These are phyloP conservation scores for Lutjanus argentimaculatus DNA, from an alignment of 2,797 vertebrate species.

Conservation along the genomic window DNA sequence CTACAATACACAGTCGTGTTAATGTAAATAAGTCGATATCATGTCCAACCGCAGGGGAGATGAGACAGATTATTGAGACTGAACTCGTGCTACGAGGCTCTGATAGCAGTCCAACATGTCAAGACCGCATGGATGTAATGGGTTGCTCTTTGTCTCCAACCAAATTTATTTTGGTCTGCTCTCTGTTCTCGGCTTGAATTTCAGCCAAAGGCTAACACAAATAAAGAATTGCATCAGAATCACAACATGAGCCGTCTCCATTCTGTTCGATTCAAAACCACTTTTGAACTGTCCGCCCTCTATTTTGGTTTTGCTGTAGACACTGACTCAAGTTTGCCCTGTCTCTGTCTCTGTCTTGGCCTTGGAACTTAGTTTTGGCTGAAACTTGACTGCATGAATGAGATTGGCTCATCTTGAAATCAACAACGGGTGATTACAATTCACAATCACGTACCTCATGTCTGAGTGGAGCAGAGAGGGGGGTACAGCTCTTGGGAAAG, in stretches of 20 bases:
- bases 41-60: slow-evolving; percentile 31
- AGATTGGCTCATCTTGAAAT: slow-evolving; percentile 23
- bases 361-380: neutral
- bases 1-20: neutral
- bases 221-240: slow-evolving; percentile 28
- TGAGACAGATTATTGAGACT: slow-evolving; percentile 19
- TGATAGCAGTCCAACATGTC: slow-evolving; percentile 10
- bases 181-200: slow-evolving; percentile 22
- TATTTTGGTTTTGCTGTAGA: slow-evolving; percentile 31
- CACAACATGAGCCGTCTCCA: neutral
- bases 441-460: slow-evolving; percentile 3
- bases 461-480: neutral
- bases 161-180: slow-evolving; percentile 23
- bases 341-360: neutral
- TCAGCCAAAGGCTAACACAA: slow-evolving; percentile 24
- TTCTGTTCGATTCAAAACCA: slow-evolving; percentile 5
- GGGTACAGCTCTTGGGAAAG: neutral
- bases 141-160: slow-evolving; percentile 20
- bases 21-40: slow-evolving; percentile 39
- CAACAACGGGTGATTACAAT: slow-evolving; percentile 7
- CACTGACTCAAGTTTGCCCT: neutral
- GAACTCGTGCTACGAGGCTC: slow-evolving; percentile 5
- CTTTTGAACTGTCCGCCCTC: neutral
- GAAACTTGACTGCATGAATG: neutral
- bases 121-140: neutral